Percentiles rank a stretch among this genome's conserved stretches.
phyloP scores from a whole-genome alignment of 37 sponge, comb jelly and placozoan genomes.

The Petrosia ficiformis region DNA sequence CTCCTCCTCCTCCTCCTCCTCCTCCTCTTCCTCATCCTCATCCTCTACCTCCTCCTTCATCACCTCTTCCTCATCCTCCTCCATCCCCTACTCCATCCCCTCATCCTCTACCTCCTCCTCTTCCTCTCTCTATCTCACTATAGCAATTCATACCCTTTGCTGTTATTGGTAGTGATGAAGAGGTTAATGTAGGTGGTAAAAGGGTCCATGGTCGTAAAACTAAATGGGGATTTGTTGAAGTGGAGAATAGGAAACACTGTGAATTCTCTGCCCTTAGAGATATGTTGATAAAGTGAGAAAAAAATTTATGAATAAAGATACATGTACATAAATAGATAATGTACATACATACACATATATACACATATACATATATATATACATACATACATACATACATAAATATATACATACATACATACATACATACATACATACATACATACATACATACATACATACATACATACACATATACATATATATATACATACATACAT shows the following conservation, averaged over 20 bases:
- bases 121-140: background rate
- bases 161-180: conserved; percentile 93
- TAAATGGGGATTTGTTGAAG: conserved; percentile 97
- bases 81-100: background rate
- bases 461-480: too few species aligned
- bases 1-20: background rate
- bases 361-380: too few species aligned
- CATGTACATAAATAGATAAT: too few species aligned
- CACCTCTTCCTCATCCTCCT: background rate
- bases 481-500: too few species aligned
- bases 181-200: conserved; percentile 70
- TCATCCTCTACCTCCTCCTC: background rate
- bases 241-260: conserved; percentile 95
- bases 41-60: conserved; percentile 5
- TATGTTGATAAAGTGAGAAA: conserved; percentile 93
- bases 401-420: too few species aligned
- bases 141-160: conserved; percentile 91
- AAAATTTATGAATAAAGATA: background rate
- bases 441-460: too few species aligned
- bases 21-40: background rate
- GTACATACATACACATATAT: background rate
- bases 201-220: conserved; percentile 86
- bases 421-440: too few species aligned
- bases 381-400: too few species aligned
- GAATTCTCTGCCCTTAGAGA: conserved; percentile 94